Conservation (phyloP, 2,888 invertebrate species). For the Epiblema foenella region DNA sequence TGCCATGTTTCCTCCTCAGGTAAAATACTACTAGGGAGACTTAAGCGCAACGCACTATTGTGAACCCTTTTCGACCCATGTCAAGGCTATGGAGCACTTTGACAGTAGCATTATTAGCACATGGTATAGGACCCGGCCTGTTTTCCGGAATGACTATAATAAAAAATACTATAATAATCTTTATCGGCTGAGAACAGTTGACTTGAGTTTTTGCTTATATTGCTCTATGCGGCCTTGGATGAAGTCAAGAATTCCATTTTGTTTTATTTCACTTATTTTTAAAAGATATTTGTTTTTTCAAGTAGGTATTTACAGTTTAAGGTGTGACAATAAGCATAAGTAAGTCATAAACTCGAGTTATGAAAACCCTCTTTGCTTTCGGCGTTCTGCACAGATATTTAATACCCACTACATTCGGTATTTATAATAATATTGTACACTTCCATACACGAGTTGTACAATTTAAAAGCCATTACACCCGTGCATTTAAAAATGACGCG, state of each 20-base stretch:
- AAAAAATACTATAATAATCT: slow-evolving; percentile 59
- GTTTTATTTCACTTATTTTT: background rate
- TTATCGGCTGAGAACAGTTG: slow-evolving; percentile 46
- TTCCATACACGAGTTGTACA: background rate
- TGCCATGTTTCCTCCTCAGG: slow-evolving; percentile 59
- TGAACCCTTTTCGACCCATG: slow-evolving; percentile 73
- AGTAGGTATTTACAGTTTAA: too few species aligned
- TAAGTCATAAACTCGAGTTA: background rate
- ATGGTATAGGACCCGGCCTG: slow-evolving; percentile 59
- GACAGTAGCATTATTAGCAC: slow-evolving; percentile 78
- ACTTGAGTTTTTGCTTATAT: slow-evolving; percentile 14
- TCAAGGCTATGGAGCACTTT: slow-evolving; percentile 69
- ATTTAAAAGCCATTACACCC: background rate
- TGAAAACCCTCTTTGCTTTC: background rate
- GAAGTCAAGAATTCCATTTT: background rate
- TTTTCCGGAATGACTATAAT: slow-evolving; percentile 61
- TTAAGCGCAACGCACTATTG: slow-evolving; percentile 57
- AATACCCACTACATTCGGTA: background rate
- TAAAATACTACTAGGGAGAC: slow-evolving; percentile 63
- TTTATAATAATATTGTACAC: too few species aligned
- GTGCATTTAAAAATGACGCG: background rate
- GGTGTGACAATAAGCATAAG: background rate
- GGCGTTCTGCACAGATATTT: background rate
- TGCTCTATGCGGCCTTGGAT: background rate
- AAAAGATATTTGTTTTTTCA: background rate